A percentile compares a stretch with the other conserved stretches of the same genome.
These are phyloP conservation scores for Palloptera scutellata DNA, from an alignment of 2,888 invertebrate species.

Conservation along the genomic window DNA sequence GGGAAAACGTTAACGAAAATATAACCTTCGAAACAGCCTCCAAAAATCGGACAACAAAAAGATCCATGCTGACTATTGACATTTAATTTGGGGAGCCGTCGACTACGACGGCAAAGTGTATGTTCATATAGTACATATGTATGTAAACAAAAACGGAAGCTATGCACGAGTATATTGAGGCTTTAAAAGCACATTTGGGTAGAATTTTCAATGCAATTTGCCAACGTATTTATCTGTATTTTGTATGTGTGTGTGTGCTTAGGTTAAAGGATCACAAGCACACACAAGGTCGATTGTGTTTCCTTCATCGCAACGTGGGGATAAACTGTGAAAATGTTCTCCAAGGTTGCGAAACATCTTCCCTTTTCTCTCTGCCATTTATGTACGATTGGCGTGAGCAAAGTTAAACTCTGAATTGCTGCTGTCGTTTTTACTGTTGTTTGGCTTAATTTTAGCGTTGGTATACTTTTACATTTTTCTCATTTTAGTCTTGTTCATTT, in stretches of 20 bases:
- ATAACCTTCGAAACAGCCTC: conserved; percentile 9
- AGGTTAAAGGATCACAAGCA: not conserved
- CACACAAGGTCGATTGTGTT: conserved; percentile 19
- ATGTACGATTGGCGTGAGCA: not conserved
- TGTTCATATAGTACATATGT: not conserved
- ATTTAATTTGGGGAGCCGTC: not conserved
- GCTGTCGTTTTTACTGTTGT: not conserved
- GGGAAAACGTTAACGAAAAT: not conserved
- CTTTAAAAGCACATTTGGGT: conserved; percentile 24
- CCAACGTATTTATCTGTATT: not conserved
- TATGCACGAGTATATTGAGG: not conserved
- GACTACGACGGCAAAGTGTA: too few relatives aligned
- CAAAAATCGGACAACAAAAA: not conserved
- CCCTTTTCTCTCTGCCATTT: not conserved
- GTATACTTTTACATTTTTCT: not conserved
- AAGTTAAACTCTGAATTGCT: not conserved
- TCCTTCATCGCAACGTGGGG: too few relatives aligned
- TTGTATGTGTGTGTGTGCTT: not conserved
- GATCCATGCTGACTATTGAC: not conserved
- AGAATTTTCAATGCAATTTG: conserved; percentile 19
- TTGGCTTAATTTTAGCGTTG: not conserved
- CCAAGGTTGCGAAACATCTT: not conserved
- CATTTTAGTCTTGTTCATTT: not conserved
- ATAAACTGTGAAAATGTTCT: too few relatives aligned
- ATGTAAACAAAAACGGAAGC: not conserved